phyloP scores from a whole-genome alignment of 2,888 invertebrate genomes.

The Tiliacea citrago region DNA sequence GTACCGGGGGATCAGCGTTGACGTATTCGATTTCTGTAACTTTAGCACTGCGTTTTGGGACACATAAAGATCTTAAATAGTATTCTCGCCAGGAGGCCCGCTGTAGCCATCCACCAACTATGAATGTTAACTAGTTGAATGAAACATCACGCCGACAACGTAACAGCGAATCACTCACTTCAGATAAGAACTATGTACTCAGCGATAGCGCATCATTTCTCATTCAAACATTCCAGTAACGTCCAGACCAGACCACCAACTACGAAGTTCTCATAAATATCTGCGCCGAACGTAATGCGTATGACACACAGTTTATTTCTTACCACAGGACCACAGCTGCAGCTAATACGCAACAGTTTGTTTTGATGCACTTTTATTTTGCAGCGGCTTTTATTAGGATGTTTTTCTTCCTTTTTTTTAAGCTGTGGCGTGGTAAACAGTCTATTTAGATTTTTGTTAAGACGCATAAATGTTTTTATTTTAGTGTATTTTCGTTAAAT shows the following conservation, averaged over 20 bases:
- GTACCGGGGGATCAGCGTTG: too few species aligned
- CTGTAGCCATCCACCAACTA: neutral
- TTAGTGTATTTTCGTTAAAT: neutral
- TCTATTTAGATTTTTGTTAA: neutral
- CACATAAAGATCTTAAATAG: too few species aligned
- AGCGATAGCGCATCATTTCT: conserved; percentile 13
- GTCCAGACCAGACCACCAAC: conserved; percentile 18
- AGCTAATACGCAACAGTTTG: conserved; percentile 36
- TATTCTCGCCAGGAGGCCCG: neutral
- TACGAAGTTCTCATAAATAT: conserved; percentile 42
- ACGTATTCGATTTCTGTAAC: too few species aligned
- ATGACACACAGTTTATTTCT: conserved; percentile 62
- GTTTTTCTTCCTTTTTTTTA: neutral
- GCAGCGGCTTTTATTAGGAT: neutral
- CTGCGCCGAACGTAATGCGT: conserved; percentile 32
- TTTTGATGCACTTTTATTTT: conserved; percentile 44
- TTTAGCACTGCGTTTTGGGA: too few species aligned
- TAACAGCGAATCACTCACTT: neutral
- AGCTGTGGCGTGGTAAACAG: neutral
- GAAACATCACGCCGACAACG: neutral
- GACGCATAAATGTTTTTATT: neutral
- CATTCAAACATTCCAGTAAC: conserved; percentile 34
- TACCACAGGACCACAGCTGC: conserved; percentile 22
- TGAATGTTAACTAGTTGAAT: conserved; percentile 12
- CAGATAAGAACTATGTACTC: conserved; percentile 2